Conservation (phyloP, 2,888 invertebrate species). For the Chesias legatella region DNA sequence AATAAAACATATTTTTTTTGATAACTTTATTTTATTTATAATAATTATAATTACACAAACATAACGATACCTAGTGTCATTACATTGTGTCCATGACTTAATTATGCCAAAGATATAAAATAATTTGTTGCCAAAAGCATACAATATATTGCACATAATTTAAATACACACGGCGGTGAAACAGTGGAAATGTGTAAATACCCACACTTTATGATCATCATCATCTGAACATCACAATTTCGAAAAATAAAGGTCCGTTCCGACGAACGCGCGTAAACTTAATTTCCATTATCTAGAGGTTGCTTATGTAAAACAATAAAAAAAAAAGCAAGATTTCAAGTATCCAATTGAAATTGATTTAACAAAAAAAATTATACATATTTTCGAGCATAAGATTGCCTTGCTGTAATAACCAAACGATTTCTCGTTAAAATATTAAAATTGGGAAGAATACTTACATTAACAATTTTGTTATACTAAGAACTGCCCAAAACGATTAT, state of each 20-base stretch:
- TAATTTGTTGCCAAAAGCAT: conserved; percentile 23
- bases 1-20: conserved; percentile 50
- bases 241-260: too few relatives aligned
- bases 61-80: conserved; percentile 69
- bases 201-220: too few relatives aligned
- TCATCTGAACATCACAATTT: background rate
- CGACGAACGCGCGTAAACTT: too few relatives aligned
- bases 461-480: conserved; percentile 11
- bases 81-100: conserved; percentile 32
- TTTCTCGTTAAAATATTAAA: conserved; percentile 3
- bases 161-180: conserved; percentile 20
- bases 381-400: too few relatives aligned
- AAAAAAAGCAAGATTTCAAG: too few relatives aligned
- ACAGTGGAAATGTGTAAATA: too few relatives aligned
- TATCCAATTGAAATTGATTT: too few relatives aligned
- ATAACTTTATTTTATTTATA: conserved; percentile 72
- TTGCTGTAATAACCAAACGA: too few relatives aligned
- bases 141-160: conserved; percentile 31
- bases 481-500: conserved; percentile 20
- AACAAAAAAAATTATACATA: too few relatives aligned
- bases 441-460: conserved; percentile 3
- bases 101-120: conserved; percentile 20
- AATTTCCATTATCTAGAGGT: too few relatives aligned
- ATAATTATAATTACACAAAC: conserved; percentile 76
- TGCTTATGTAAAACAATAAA: too few relatives aligned